Evolutionary conservation across 2,113 vertebrate species (phyloP).

Genomic region (Brachyhypopomus gauderio): DNA sequence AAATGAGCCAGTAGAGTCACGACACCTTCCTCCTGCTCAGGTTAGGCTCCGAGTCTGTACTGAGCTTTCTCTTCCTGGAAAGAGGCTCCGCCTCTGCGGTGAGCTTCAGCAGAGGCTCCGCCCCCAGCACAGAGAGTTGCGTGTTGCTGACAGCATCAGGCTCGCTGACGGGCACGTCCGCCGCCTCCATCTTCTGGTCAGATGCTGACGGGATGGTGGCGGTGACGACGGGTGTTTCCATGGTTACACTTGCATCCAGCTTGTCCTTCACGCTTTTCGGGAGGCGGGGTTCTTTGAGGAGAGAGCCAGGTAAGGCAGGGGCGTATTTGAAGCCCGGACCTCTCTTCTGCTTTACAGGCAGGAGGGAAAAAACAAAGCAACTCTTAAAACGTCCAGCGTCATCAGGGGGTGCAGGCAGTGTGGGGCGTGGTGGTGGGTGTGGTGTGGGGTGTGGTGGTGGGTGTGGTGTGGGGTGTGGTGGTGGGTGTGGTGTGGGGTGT

Average conservation of each 20-base stretch:
- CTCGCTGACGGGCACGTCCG: slow-evolving; percentile 77
- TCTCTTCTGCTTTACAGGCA: slow-evolving; percentile 99
- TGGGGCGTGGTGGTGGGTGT: no score
- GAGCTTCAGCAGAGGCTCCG: slow-evolving; percentile 72
- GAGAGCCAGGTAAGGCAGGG: slow-evolving; percentile 92
- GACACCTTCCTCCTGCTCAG: slow-evolving; percentile 86
- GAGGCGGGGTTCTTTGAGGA: slow-evolving; percentile 89
- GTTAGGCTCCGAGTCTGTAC: slow-evolving; percentile 87
- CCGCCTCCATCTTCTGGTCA: slow-evolving; percentile 85
- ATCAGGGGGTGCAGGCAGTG: slow-evolving; percentile 27
- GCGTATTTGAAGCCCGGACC: slow-evolving; percentile 98
- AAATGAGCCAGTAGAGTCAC: background rate
- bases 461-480: no score
- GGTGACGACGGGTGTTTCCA: slow-evolving; percentile 55
- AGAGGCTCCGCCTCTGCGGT: slow-evolving; percentile 87
- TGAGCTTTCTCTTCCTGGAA: slow-evolving; percentile 88
- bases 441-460: no score
- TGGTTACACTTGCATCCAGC: slow-evolving; percentile 66
- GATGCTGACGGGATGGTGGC: slow-evolving; percentile 49
- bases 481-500: no score
- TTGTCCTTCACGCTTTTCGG: slow-evolving; percentile 86
- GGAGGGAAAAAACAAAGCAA: slow-evolving; percentile 77
- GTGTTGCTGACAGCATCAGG: slow-evolving; percentile 87
- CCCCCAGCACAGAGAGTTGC: slow-evolving; percentile 72
- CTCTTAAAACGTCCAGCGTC: slow-evolving; percentile 80